Conservation (phyloP, 2,797 vertebrate species). For the Prunella strophiata region DNA sequence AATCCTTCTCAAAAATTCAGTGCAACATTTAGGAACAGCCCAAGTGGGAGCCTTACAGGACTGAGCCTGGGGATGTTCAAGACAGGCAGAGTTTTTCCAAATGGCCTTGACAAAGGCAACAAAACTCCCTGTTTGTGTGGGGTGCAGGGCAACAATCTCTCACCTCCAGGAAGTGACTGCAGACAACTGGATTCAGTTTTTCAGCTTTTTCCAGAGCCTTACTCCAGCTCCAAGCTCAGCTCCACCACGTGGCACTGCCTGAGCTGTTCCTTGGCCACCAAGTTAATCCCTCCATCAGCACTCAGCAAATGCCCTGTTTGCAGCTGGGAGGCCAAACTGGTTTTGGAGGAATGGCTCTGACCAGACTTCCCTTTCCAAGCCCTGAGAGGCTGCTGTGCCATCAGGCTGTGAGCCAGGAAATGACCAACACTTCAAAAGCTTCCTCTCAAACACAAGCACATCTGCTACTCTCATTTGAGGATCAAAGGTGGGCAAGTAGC, state of each 20-base stretch:
- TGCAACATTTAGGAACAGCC: not conserved
- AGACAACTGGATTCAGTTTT: not conserved
- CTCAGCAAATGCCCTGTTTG: not conserved
- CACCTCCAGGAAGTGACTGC: not conserved
- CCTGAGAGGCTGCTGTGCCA: not conserved
- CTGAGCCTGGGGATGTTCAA: not conserved
- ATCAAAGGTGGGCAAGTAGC: not conserved
- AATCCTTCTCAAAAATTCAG: not conserved
- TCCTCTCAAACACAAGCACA: not conserved
- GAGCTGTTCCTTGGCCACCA: not conserved
- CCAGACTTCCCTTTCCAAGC: not conserved
- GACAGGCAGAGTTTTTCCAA: not conserved
- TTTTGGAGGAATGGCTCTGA: not conserved
- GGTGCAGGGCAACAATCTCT: not conserved
- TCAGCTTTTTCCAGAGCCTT: not conserved
- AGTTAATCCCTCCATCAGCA: not conserved
- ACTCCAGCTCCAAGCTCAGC: not conserved
- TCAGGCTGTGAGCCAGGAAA: not conserved
- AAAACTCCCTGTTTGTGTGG: accelerated
- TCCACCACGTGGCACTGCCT: not conserved
- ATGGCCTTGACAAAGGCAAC: not conserved
- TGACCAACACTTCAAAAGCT: slow-evolving; percentile 3
- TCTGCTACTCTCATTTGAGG: slow-evolving; percentile 1
- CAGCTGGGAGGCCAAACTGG: not conserved
- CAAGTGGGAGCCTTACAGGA: not conserved